Evolutionary conservation across 1,140 invertebrate species (phyloP), one percentile per base, ranked within the genome.

Genomic region (Rhizoglyphus robini): DNA sequence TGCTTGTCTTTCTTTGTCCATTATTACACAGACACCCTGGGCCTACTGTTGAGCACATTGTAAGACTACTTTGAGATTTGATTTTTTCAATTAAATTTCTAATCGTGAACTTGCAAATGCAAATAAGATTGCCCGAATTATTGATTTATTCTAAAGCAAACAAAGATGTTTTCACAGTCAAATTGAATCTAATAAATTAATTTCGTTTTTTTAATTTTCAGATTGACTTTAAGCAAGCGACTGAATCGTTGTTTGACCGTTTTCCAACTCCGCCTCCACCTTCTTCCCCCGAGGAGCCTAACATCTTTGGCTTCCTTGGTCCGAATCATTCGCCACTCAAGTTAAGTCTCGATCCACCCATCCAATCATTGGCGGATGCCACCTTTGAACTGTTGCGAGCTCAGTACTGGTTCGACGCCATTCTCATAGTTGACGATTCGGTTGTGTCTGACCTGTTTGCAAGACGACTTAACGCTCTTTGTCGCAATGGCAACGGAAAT

Each of bases 331-430:
- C 36, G 18, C 60, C 57, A 4, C n/a, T 48, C 20, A 48, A 46
- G 34, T 15, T 68, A 4, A 66, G 64, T 29, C 31, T 68, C 11
- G 67, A 68, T 54, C 57, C 67, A 30, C 67, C 67, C 30, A 68
- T 68, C 20, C 65, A 57, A n/a, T 46, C 67, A 2, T 36, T 68
- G 29, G 67, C 67, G 30, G 67, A 68, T 63, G 67, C 67, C 25
- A 59, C 63, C 20, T 68, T 65, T 57, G 36, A 65, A 48, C 34
- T 68, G 29, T 34, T 68, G 18, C 25, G 58, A 30, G 49, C 54
- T 23, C 67, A 68, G 32, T 65, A 68, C 23, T 68, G 67, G 67
- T 68, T 68, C 31, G 67, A 68, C 34, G 67, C 67, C 20, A 66
- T 68, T 3, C 48, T 68, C 11, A 41, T 68, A 5, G 64, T 68